Evolutionary conservation across 2,113 vertebrate genomes (phyloP), one percentile per base, ranked within the genome.

Genomic region (Nycticryphes semicollaris): DNA sequence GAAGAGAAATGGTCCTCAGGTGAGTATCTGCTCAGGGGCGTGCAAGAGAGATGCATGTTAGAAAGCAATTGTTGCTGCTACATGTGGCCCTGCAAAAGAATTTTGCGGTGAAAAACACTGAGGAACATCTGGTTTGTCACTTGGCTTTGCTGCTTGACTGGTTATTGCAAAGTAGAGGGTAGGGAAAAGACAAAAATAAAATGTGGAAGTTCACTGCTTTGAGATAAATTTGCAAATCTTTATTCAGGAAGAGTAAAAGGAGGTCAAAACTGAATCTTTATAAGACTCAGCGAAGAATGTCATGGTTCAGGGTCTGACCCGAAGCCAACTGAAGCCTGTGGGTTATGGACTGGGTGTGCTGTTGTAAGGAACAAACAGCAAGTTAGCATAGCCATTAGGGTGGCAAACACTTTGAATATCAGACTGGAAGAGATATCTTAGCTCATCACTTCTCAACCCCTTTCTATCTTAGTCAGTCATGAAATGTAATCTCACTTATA

Each of bases 51-150:
- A 27, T 43, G 12, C 31, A 10, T 69, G 43, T n/a, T 86, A 69
- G 80, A 91, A 93, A 78, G 12, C 13, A 86, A 2, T 39, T 70
- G 15, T 41, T 62, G 18, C n/a, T 66, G 53, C 33, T 85, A 37
- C 0, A 0, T 59, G 43, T 56, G 16, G 33, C 56, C 31, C 56
- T 60, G 18, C 27, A 54, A 59, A 74, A 74, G 23, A 0, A 0
- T 43, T 92, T 39, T 0, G 12, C 70, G 51, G 66, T 53, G 35
- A 86, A 95, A 90, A 62, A 2, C 68, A 21, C 7, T 41, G 3
- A 24, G 37, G 56, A 94, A n/a, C 6, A 10, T 56, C 80, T 64
- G 68, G 18, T 64, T 53, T 80, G 39, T 23, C 3, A 2, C 31
- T 43, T 0, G 0, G 13, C 43, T 89, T 90, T 93, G 56, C 51